A percentile compares a stretch with the other conserved stretches of the same genome.
phyloP scores from a whole-genome alignment of 2,797 vertebrate species.

The Borostomias antarcticus region DNA sequence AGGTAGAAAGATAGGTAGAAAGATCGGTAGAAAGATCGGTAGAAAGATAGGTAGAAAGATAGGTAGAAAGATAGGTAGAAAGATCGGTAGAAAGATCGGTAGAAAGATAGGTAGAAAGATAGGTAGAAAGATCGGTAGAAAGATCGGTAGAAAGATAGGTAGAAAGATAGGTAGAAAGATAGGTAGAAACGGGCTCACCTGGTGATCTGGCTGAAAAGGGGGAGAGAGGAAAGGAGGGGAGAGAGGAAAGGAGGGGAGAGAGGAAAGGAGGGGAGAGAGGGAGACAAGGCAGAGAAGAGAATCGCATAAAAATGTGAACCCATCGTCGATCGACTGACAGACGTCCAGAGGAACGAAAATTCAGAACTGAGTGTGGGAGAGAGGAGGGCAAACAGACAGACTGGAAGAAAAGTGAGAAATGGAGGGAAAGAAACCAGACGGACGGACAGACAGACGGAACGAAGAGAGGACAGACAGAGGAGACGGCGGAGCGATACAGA shows the following conservation, averaged over 20 bases:
- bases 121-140: too few relatives aligned
- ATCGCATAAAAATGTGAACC: too few relatives aligned
- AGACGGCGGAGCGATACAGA: not conserved
- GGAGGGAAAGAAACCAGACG: not conserved
- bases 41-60: too few relatives aligned
- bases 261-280: not conserved
- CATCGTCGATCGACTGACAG: not conserved
- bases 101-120: too few relatives aligned
- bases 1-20: too few relatives aligned
- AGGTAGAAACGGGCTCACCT: slow-evolving; percentile 73
- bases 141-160: too few relatives aligned
- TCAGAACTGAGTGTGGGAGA: not conserved
- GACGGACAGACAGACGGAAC: not conserved
- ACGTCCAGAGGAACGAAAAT: not conserved
- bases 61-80: too few relatives aligned
- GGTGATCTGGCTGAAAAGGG: slow-evolving; percentile 70
- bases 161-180: too few relatives aligned
- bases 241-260: not conserved
- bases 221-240: not conserved
- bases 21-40: too few relatives aligned
- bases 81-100: too few relatives aligned
- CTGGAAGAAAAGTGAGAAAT: slow-evolving; percentile 2
- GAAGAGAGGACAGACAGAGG: slow-evolving; percentile 9
- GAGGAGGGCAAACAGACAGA: slow-evolving; percentile 3
- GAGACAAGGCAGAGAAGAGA: not conserved